Evolutionary conservation across 2,888 invertebrate species (phyloP), one percentile per base, ranked within the genome.

Genomic region (Timema podura): DNA sequence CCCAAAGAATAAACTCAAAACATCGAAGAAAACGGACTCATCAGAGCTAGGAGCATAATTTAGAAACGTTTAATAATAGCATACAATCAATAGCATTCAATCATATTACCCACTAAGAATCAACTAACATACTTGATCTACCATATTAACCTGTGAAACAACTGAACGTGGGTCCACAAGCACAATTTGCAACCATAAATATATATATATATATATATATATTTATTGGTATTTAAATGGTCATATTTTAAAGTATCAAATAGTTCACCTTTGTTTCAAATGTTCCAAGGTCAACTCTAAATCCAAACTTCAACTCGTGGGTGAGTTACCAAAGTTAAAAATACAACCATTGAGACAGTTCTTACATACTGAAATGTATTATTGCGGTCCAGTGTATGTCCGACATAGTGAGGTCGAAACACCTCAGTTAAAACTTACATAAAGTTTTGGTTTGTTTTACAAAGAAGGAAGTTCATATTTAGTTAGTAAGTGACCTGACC

Each of bases 391-490:
- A 30, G 30, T 30, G 30, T 30, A 49, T 70, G 68, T 10, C 70
- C 71, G 72, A 65, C 74, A 71, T 54, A 70, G 71, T 48, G 72
- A 7, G 61, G 77, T 70, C 70, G 72, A 11, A 48, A 69, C 2
- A 70, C 72, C 49, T 15, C 67, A 16, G 71, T 72, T 3, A 78
- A 77, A 70, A 66, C 65, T 5, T 79, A 77, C 73, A 67, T 78
- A 15, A 73, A 61, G 7, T 78, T 48, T 78, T 77, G 64, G 71
- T 78, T n/a, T 77, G 78, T 3, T 69, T 78, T 44, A 57, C 71
- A 0, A 77, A 77, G 3, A 76, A 75, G 69, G 77, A 78, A 11
- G 68, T 78, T 1, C 79, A 80, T 48, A n/a, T 80, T 0, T 79
- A 81, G 72, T 54, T 78, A 1, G 78, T 78, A 0, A 73, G 74